phyloP scores from a whole-genome alignment of 2,113 vertebrate species.

The Paradisaea rubra region DNA sequence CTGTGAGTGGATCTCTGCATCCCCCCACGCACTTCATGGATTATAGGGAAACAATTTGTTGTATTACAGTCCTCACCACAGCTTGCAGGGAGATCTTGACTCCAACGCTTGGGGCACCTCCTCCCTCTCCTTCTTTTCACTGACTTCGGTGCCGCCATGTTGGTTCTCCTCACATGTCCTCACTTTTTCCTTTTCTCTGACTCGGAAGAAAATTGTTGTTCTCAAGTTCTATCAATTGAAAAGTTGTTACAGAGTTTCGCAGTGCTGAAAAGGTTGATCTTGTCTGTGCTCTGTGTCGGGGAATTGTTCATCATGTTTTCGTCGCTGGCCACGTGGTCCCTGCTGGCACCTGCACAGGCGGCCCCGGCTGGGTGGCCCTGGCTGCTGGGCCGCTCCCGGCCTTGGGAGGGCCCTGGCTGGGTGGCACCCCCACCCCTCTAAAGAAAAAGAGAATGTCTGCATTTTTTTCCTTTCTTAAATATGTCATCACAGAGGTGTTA shows the following conservation, averaged over 20 bases:
- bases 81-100: background rate
- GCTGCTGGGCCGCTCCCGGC: background rate
- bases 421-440: too few relatives aligned
- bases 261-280: background rate
- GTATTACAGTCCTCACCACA: background rate
- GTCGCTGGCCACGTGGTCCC: background rate
- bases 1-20: background rate
- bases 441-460: background rate
- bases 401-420: rapidly evolving
- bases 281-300: background rate
- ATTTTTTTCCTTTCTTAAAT: background rate
- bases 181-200: background rate
- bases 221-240: background rate
- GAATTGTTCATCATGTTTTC: background rate
- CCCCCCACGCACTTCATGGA: background rate
- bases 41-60: background rate
- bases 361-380: background rate
- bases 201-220: background rate
- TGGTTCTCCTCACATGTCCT: background rate
- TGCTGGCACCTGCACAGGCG: rapidly evolving
- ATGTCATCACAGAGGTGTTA: background rate
- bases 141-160: background rate
- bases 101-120: background rate
- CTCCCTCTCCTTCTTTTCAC: background rate
- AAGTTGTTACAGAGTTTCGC: background rate